Evolutionary conservation across 2,888 invertebrate genomes (phyloP).

Genomic region (Rhimphoctona megacephalus): DNA sequence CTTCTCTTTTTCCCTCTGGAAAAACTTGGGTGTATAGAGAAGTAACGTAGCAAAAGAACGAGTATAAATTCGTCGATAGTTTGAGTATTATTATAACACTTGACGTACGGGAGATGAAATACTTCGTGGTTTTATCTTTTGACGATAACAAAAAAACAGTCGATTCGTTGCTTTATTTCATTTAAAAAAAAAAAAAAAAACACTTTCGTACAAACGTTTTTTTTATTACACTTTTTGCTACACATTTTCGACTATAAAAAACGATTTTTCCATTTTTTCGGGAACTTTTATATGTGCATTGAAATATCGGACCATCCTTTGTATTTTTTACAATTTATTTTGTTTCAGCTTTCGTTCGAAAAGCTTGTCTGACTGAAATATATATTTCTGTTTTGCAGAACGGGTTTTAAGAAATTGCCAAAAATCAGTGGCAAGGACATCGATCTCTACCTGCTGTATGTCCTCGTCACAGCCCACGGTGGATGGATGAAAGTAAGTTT

Average conservation of each 20-base stretch:
- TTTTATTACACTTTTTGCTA: background rate
- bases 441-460: conserved; percentile 96
- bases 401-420: conserved; percentile 88
- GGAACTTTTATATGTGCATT: too few species aligned
- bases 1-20: conserved; percentile 19
- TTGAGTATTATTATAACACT: background rate
- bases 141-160: background rate
- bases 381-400: conserved; percentile 83
- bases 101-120: conserved; percentile 6
- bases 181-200: background rate
- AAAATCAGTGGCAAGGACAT: conserved; percentile 95
- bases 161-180: background rate
- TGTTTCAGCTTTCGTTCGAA: background rate
- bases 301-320: background rate
- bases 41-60: conserved; percentile 3
- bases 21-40: conserved; percentile 4
- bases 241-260: too few species aligned
- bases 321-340: background rate
- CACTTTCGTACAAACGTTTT: background rate
- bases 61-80: background rate
- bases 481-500: conserved; percentile 96
- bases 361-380: background rate
- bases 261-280: background rate
- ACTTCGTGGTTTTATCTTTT: background rate
- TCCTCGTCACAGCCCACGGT: conserved; percentile 95